Conservation (phyloP, 2,888 invertebrate species). For the Drosophila birchii region DNA sequence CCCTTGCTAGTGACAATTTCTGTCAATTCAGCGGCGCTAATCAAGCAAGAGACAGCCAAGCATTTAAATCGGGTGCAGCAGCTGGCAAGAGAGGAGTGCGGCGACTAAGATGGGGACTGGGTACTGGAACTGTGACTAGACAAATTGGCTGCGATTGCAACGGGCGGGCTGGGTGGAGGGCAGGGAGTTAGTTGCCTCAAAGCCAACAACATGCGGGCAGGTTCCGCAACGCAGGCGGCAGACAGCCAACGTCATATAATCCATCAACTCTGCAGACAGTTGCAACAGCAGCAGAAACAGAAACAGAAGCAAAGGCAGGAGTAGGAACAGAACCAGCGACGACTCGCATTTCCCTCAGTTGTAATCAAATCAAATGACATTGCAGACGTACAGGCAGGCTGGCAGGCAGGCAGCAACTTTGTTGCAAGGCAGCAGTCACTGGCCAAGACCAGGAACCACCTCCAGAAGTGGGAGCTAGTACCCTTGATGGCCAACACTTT, state of each 20-base stretch:
- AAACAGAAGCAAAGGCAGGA: not conserved
- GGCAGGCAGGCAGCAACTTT: slow-evolving; percentile 52
- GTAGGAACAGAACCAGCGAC: slow-evolving; percentile 28
- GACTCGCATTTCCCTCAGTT: slow-evolving; percentile 60
- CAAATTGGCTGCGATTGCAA: slow-evolving; percentile 70
- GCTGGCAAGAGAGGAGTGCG: slow-evolving; percentile 1
- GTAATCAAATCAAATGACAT: slow-evolving; percentile 76
- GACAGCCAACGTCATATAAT: slow-evolving; percentile 61
- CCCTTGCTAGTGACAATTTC: slow-evolving; percentile 67
- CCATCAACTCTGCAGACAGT: slow-evolving; percentile 71
- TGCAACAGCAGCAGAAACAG: slow-evolving; percentile 38
- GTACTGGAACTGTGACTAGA: slow-evolving; percentile 37
- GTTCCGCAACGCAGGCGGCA: slow-evolving; percentile 18
- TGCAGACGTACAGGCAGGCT: slow-evolving; percentile 50
- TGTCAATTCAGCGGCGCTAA: slow-evolving; percentile 78
- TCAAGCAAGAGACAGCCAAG: slow-evolving; percentile 64
- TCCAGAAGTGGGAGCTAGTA: not conserved
- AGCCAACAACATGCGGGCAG: slow-evolving; percentile 62
- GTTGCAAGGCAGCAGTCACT: slow-evolving; percentile 25
- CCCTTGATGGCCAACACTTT: slow-evolving; percentile 71
- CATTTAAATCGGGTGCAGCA: slow-evolving; percentile 57
- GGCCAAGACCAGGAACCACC: slow-evolving; percentile 11
- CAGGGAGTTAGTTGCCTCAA: slow-evolving; percentile 45
- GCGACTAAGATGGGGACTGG: slow-evolving; percentile 1
- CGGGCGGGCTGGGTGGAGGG: not conserved